phyloP scores from a whole-genome alignment of 2,888 invertebrate species.

The Bombyx huttoni region DNA sequence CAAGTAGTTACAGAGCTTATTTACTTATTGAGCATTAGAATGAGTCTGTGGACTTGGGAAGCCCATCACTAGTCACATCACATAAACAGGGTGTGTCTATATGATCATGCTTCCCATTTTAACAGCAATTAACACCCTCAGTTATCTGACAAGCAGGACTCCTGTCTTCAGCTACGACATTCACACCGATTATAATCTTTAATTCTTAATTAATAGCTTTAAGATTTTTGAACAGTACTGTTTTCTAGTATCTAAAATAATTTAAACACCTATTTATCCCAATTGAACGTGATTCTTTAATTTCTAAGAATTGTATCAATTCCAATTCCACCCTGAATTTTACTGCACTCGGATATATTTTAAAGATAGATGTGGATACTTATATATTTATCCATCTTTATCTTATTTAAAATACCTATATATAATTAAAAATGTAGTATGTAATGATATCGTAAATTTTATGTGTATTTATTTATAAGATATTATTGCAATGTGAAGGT shows the following conservation, averaged over 20 bases:
- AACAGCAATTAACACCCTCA: constrained; percentile 42
- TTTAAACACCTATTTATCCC: background rate
- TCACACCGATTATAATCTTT: background rate
- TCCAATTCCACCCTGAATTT: no score
- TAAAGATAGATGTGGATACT: no score
- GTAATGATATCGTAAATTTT: no score
- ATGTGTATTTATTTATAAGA: no score
- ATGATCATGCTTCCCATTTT: constrained; percentile 22
- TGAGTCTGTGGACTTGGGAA: constrained; percentile 38
- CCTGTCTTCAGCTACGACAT: constrained; percentile 63
- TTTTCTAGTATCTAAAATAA: background rate
- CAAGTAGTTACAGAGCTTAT: constrained; percentile 28
- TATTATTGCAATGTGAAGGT: no score
- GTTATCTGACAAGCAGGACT: constrained; percentile 64
- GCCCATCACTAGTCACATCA: constrained; percentile 9
- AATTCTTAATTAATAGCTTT: background rate
- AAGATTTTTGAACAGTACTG: background rate
- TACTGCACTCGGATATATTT: no score
- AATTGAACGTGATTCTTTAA: background rate
- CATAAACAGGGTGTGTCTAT: background rate
- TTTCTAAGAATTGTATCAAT: background rate
- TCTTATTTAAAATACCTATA: no score
- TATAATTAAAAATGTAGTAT: no score
- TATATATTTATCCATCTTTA: no score
- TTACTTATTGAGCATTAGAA: constrained; percentile 57